Evolutionary conservation across 2,797 vertebrate species (phyloP).

Genomic region (Rousettus madagascariensis): DNA sequence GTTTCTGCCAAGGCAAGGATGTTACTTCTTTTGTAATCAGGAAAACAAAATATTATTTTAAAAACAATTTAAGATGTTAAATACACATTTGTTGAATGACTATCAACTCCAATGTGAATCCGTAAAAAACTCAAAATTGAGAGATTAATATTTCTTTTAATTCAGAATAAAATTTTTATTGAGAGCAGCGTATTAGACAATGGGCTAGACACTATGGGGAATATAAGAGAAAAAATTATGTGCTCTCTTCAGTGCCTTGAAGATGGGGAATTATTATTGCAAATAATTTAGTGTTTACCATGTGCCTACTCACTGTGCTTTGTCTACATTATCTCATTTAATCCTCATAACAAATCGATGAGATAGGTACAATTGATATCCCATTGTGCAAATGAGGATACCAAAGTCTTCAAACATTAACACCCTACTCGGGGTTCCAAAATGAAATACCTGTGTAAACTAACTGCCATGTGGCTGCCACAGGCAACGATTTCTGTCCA

Average conservation of each 20-base stretch:
- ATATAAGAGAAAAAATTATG: neutral
- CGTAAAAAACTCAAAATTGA: neutral
- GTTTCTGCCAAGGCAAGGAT: neutral
- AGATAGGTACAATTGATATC: neutral
- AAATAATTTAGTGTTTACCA: neutral
- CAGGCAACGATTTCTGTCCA: neutral
- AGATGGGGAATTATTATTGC: neutral
- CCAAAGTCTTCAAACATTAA: neutral
- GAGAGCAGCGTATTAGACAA: neutral
- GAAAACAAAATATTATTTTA: neutral
- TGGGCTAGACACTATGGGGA: neutral
- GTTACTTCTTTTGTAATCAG: neutral
- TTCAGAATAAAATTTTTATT: neutral
- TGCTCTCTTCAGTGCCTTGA: neutral
- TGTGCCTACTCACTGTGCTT: neutral
- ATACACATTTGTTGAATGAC: neutral
- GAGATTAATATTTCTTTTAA: neutral
- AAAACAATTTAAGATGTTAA: neutral
- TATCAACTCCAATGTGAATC: neutral
- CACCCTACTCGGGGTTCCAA: neutral
- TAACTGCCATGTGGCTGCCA: neutral
- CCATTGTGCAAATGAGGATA: neutral
- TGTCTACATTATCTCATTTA: neutral
- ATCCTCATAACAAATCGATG: neutral
- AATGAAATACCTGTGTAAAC: neutral